These are phyloP conservation scores for Hoplias malabaricus DNA, from an alignment of 2,113 vertebrate genomes.

Conservation along the genomic window DNA sequence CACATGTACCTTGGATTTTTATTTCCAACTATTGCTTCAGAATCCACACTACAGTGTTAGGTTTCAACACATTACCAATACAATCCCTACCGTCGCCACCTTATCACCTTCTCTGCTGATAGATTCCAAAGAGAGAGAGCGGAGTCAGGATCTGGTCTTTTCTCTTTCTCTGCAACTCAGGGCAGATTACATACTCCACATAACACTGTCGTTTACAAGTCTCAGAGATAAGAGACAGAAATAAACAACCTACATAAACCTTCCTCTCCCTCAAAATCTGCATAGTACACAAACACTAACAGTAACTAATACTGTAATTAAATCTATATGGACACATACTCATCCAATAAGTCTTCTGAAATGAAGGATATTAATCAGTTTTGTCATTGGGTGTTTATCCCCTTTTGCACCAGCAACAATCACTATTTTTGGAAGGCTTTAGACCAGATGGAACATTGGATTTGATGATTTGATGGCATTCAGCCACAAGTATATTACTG, in stretches of 20 bases:
- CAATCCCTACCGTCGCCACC: background rate
- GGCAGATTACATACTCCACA: background rate
- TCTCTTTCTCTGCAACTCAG: background rate
- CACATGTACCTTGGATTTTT: too few species aligned
- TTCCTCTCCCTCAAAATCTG: background rate
- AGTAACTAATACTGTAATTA: too few species aligned
- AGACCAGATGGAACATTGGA: too few species aligned
- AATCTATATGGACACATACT: too few species aligned
- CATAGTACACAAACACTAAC: too few species aligned
- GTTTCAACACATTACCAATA: background rate
- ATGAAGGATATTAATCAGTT: too few species aligned
- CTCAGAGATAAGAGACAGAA: background rate
- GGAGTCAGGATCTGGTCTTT: background rate
- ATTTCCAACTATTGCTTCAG: background rate
- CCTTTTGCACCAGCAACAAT: too few species aligned
- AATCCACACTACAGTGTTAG: background rate
- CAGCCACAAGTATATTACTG: too few species aligned
- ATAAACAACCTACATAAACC: background rate
- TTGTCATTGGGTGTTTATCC: too few species aligned
- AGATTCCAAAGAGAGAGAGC: background rate
- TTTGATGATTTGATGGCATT: too few species aligned
- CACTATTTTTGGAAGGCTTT: too few species aligned
- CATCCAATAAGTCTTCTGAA: too few species aligned
- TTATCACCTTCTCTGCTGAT: background rate
- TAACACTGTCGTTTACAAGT: background rate